phyloP scores from a whole-genome alignment of 2,113 vertebrate species.

The Antennarius striatus region DNA sequence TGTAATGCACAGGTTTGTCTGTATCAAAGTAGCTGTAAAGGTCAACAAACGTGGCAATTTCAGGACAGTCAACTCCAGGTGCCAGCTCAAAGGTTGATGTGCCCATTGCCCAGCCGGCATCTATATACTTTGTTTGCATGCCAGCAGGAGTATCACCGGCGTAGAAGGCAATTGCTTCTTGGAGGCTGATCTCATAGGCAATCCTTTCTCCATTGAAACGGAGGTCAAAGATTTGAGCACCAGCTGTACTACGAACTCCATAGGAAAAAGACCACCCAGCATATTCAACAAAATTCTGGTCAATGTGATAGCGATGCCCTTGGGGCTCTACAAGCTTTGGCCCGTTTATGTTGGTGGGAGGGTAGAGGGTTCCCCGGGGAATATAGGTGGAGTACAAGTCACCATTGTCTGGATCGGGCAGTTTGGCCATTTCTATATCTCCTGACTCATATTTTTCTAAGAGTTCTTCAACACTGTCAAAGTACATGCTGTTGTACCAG shows the following conservation, averaged over 20 bases:
- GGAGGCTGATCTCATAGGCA: conserved; percentile 90
- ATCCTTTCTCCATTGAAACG: conserved; percentile 85
- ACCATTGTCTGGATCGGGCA: conserved; percentile 58
- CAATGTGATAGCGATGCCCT: conserved; percentile 81
- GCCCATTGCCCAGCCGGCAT: conserved; percentile 90
- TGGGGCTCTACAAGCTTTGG: conserved; percentile 85
- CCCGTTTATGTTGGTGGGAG: conserved; percentile 60
- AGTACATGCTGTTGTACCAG: conserved; percentile 89
- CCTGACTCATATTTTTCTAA: conserved; percentile 76
- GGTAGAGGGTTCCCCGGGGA: conserved; percentile 79
- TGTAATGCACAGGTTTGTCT: conserved; percentile 79
- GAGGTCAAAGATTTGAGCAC: conserved; percentile 88
- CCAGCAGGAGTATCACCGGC: conserved; percentile 84
- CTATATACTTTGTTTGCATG: conserved; percentile 93
- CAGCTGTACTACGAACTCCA: conserved; percentile 84
- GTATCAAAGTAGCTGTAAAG: conserved; percentile 84
- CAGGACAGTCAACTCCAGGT: conserved; percentile 88
- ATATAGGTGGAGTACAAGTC: conserved; percentile 85
- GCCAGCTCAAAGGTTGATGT: conserved; percentile 83
- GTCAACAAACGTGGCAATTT: conserved; percentile 84
- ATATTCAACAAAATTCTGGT: conserved; percentile 83
- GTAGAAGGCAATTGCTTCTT: conserved; percentile 90
- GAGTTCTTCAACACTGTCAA: conserved; percentile 80
- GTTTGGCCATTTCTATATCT: conserved; percentile 53
- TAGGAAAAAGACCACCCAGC: conserved; percentile 89